Evolutionary conservation across 2,113 vertebrate genomes (phyloP), one percentile per base, ranked within the genome.

Genomic region (Neofelis nebulosa): DNA sequence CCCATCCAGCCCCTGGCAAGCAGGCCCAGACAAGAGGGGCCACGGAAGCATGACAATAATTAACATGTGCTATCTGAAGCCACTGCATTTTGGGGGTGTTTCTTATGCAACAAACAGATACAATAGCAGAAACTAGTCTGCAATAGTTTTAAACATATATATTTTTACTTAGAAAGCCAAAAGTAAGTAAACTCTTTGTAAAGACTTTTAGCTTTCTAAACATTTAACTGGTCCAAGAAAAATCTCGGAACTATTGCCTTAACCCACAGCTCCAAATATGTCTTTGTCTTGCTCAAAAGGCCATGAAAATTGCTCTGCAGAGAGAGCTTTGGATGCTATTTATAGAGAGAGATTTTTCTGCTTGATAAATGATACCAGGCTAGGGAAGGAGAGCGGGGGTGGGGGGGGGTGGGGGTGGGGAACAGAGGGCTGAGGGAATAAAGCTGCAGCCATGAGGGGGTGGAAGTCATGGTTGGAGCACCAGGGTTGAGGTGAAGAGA

Each of bases 141-240:
- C 8, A 41, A 38, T 36, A 21, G 13, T 57, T 80, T 66, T 55
- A 41, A 74, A 79, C 29, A n/a, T 7, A 45, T 7, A 88, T 45
- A 15, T 84, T 55, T 52, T 74, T 69, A 33, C 50, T 61, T 88
- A 74, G n/a, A 81, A 94, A 94, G 91, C 3, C 4, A 91, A 91
- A 91, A 38, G 16, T 55, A 19, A 97, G n/a, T 69, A 84, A 78
- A 88, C 23, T 84, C 57, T 45, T 76, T 63, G 23, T 33, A 89
- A 85, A 36, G 69, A 25, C 52, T 91, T 94, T 38, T 3, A 81
- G n/a, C 93, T 95, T 96, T 88, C 85, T 84, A 78, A 97, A 29
- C 7, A 66, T 87, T 71, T 61, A 82, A 68, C 45, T 63, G 48
- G 27, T 66, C n/a, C 33, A 69, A 63, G 74, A 86, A 73, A 83